Evolutionary conservation across 2,797 vertebrate species (phyloP), one percentile per base, ranked within the genome.

Genomic region (Tolypeutes matacus): DNA sequence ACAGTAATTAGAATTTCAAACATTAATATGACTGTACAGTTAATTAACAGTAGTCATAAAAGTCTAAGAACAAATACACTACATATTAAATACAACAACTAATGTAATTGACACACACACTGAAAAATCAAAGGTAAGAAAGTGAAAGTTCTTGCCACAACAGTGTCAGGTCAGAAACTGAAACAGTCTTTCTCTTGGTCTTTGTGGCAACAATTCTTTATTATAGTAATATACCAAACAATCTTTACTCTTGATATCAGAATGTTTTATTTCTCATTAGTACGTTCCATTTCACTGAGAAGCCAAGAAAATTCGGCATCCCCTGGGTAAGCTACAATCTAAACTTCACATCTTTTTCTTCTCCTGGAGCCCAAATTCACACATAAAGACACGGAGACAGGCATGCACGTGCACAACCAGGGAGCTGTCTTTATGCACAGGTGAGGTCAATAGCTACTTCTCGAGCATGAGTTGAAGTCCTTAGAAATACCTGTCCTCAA

Each of bases 1-100:
- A 92, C 86, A 87, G 96, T 98, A 98, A 98, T 98, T 97, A 96
- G 62, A 96, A 97, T 93, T 92, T 97, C 88, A 97, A 97, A 97
- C 96, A 97, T 96, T 97, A 98, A 98, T 98, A 98, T 98, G 31
- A 95, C 87, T 97, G 92, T 93, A 98, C 94, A 86, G 88, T 97
- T 97, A 97, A 97, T 93, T 96, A 96, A 85, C 80, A 96, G 67
- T 62, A 87, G 72, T 96, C 56, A 11, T 95, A 94, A 95, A 96
- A 91, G 88, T 84, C 92, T 86, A 89, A 94, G 87, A 96, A 97
- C 89, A 96, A 96, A 96, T 89, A 95, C 78, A 46, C 72, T 89
- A 58, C 53, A 42, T 96, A 97, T 97, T 97, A 96, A 97, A 94
- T 93, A 95, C 58, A 92, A 87, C 90, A 92, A 87, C 90, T 70